phyloP scores from a whole-genome alignment of 30 jellyfish, hydroid and myxozoan species.

The Hydractinia echinata region DNA sequence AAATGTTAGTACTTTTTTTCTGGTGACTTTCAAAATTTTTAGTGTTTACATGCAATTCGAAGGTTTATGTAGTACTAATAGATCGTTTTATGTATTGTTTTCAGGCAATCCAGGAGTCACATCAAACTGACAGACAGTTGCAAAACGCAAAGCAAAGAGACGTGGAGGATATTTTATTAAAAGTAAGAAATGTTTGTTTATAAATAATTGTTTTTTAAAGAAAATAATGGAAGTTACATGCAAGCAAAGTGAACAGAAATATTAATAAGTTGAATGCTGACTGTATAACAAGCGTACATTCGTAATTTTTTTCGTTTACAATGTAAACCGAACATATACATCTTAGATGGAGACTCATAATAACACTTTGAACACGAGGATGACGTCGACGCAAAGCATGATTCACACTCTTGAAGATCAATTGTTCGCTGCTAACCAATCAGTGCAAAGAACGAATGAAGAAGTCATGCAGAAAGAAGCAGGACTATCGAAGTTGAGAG shows the following conservation, averaged over 20 bases:
- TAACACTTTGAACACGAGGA: constrained; percentile 53
- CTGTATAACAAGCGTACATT: too few relatives aligned
- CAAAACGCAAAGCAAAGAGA: neutral
- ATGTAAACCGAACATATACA: too few relatives aligned
- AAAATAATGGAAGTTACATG: too few relatives aligned
- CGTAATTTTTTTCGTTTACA: too few relatives aligned
- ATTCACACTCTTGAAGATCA: constrained; percentile 64
- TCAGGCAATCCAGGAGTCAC: constrained; percentile 18
- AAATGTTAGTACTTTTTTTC: neutral
- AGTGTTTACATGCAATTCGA: neutral
- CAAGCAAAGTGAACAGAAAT: too few relatives aligned
- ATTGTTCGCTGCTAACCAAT: constrained; percentile 48
- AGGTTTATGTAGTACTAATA: neutral
- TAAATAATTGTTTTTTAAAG: neutral
- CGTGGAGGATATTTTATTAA: constrained; percentile 15
- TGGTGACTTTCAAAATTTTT: neutral
- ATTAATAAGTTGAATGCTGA: too few relatives aligned
- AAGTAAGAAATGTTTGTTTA: neutral
- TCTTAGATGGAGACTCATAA: constrained; percentile 72
- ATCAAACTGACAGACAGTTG: neutral
- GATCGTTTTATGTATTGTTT: neutral
- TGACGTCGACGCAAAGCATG: constrained; percentile 56
- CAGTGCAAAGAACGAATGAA: constrained; percentile 60
- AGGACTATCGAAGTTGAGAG: constrained; percentile 61
- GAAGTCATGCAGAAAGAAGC: constrained; percentile 79